A percentile compares a stretch with the other conserved stretches of the same genome.
Evolutionary conservation across 37 sponge, comb jelly and placozoan genomes (phyloP).

Genomic region (Hexactinellida sp.): DNA sequence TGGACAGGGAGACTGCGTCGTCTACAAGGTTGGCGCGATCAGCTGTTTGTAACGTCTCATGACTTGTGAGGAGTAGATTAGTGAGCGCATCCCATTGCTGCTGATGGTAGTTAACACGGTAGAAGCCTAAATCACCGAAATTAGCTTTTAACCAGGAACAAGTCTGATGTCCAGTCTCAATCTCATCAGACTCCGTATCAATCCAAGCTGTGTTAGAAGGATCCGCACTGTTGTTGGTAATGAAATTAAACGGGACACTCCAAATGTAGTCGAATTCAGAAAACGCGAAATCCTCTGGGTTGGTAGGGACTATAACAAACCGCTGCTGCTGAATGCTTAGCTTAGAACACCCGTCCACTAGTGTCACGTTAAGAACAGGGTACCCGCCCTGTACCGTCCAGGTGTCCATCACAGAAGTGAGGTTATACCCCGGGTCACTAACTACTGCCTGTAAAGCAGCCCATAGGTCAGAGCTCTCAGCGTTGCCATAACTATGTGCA

Average conservation of each 20-base stretch:
- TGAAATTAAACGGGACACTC: constrained; percentile 53
- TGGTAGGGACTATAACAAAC: not conserved
- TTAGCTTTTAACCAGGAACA: constrained; percentile 58
- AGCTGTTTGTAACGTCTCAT: not conserved
- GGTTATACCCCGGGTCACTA: not conserved
- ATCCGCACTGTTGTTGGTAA: not conserved
- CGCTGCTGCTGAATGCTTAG: not conserved
- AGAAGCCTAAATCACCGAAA: constrained; percentile 42
- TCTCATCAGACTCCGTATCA: not conserved
- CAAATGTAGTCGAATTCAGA: constrained; percentile 36
- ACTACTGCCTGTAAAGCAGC: constrained; percentile 17
- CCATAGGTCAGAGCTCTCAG: constrained; percentile 59
- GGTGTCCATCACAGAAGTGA: constrained; percentile 52
- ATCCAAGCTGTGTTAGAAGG: not conserved
- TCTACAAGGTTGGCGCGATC: not conserved
- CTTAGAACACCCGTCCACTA: not conserved
- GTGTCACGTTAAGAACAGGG: constrained; percentile 37
- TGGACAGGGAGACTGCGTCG: not conserved
- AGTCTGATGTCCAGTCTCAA: not conserved
- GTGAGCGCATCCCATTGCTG: constrained; percentile 40
- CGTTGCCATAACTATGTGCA: constrained; percentile 45
- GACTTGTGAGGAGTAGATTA: constrained; percentile 16
- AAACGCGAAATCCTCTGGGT: not conserved
- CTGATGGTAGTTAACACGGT: constrained; percentile 66
- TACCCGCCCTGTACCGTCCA: constrained; percentile 83